Evolutionary conservation across 2,113 vertebrate genomes (phyloP).

Genomic region (Scophthalmus maximus): DNA sequence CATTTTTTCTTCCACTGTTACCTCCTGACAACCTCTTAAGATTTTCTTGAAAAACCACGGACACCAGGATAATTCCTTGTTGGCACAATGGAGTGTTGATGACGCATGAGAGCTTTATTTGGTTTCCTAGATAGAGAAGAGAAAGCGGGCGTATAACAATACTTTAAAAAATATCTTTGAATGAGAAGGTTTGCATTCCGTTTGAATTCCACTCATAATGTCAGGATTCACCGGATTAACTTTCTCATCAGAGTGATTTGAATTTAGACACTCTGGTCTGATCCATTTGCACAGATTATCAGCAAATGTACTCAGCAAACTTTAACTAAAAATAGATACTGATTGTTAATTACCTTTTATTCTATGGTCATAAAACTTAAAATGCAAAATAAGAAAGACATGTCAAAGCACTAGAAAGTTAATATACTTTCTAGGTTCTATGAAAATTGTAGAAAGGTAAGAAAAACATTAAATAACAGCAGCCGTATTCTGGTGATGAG

Average conservation of each 20-base stretch:
- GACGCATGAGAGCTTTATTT: not conserved
- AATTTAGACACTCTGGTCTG: constrained; percentile 48
- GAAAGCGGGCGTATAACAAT: not conserved
- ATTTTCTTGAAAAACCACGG: not conserved
- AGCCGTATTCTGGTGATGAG: not conserved
- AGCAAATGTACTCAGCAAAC: not conserved
- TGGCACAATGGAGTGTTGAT: not conserved
- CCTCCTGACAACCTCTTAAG: not conserved
- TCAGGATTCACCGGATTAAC: constrained; percentile 53
- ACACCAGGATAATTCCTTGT: not conserved
- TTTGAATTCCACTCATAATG: constrained; percentile 48
- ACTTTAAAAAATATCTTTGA: constrained; percentile 15
- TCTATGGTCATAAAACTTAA: not conserved
- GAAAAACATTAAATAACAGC: not conserved
- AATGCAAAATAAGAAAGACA: not conserved
- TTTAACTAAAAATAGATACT: constrained; percentile 37
- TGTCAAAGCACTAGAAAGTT: not conserved
- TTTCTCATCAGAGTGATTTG: constrained; percentile 42
- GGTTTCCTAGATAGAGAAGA: constrained; percentile 4
- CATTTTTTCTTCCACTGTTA: not conserved
- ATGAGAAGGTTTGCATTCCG: constrained; percentile 17
- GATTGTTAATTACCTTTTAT: constrained; percentile 1
- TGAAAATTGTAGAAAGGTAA: not conserved
- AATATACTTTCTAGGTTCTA: not conserved
- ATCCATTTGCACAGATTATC: constrained; percentile 27